Evolutionary conservation across 2,888 invertebrate species (phyloP).

Genomic region (Drosophila vallismaia): DNA sequence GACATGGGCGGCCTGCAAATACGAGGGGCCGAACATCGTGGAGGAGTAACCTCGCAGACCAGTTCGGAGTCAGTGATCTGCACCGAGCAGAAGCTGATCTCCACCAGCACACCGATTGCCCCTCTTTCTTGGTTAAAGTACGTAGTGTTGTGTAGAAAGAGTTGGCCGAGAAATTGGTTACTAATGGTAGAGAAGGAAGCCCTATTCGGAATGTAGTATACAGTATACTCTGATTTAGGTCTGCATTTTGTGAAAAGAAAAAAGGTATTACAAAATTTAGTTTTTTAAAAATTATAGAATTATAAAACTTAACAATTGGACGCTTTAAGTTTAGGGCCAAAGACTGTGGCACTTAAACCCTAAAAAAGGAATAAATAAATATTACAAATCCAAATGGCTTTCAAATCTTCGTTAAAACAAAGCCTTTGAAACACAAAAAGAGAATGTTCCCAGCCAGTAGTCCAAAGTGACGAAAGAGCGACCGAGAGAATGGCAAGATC

Average conservation of each 20-base stretch:
- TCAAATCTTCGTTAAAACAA: neutral
- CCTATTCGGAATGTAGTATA: neutral
- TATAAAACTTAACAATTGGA: too few species aligned
- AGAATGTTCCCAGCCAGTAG: conserved; percentile 20
- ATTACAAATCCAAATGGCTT: neutral
- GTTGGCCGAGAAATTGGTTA: conserved; percentile 13
- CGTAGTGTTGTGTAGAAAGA: conserved; percentile 1
- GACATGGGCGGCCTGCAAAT: conserved; percentile 55
- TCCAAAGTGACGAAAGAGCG: conserved; percentile 13
- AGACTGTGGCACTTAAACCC: too few species aligned
- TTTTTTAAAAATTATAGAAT: too few species aligned
- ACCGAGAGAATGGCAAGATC: conserved; percentile 30
- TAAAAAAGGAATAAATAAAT: neutral
- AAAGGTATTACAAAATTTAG: neutral
- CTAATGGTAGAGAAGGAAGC: conserved; percentile 14
- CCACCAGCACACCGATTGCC: conserved; percentile 2
- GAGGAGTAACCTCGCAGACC: conserved; percentile 33
- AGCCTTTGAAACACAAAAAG: conserved; percentile 11
- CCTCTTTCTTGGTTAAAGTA: neutral
- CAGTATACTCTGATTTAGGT: neutral
- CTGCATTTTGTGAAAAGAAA: neutral
- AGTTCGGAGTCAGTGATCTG: conserved; percentile 22
- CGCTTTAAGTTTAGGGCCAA: neutral
- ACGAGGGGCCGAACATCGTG: conserved; percentile 39
- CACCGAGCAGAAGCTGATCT: conserved; percentile 37